Conservation (phyloP, 2,888 invertebrate species). For the Ypsolopha sequella region DNA sequence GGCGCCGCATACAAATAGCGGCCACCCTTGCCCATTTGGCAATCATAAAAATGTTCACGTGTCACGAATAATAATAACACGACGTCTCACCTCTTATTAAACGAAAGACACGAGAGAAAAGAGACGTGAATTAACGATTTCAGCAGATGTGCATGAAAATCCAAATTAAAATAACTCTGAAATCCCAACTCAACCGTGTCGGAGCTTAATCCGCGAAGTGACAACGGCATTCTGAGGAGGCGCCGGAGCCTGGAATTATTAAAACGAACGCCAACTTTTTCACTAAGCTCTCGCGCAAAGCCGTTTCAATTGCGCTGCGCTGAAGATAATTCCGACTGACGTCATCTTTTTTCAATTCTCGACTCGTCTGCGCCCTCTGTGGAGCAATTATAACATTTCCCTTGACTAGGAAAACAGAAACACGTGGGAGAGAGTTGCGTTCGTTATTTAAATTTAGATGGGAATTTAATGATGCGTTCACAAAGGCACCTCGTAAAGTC, state of each 20-base stretch:
- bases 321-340: conserved; percentile 71
- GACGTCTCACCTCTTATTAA: conserved; percentile 24
- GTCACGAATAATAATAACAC: conserved; percentile 18
- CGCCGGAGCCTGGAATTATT: conserved; percentile 70
- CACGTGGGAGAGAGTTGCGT: conserved; percentile 59
- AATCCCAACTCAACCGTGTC: conserved; percentile 69
- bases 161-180: conserved; percentile 69
- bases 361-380: conserved; percentile 63
- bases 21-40: conserved; percentile 37
- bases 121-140: conserved; percentile 18
- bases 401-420: conserved; percentile 68
- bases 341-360: conserved; percentile 70
- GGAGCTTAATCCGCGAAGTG: conserved; percentile 69
- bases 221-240: conserved; percentile 72
- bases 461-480: conserved; percentile 71
- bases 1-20: conserved; percentile 56
- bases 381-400: conserved; percentile 70
- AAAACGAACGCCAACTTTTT: conserved; percentile 72
- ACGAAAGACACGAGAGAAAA: conserved; percentile 19
- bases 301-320: conserved; percentile 71
- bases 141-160: conserved; percentile 24
- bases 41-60: conserved; percentile 36
- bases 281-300: conserved; percentile 69
- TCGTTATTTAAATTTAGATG: conserved; percentile 71
- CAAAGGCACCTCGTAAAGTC: conserved; percentile 70